Base-by-base conservation (phyloP, 53 echinoderm and acorn worm genomes). In the Actinopyga echinites region DNA sequence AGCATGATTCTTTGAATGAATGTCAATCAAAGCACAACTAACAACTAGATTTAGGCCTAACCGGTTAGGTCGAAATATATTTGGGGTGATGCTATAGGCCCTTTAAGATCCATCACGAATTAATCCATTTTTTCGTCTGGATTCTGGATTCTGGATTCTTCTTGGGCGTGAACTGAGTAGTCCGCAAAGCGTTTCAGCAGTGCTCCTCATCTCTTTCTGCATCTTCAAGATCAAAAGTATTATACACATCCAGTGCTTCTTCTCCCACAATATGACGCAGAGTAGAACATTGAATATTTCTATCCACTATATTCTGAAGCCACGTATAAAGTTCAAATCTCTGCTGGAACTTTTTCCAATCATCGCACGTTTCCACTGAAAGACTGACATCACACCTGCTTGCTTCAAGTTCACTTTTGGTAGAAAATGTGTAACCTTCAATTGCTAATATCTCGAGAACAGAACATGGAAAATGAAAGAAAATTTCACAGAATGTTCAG, bases 271-370 rank as follows among this genome's bases (percentile, higher is more conserved):
- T 17, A 26, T 59, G 59, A 17, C 8, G 59, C 26, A 59, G 15
- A 59, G 59, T 59, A 17, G 59, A 59, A 59, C 59, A 59, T 17
- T 59, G 11, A 12, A 59, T 59, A 9, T 59, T 59, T 26, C 22
- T n/a, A 7, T 59, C 19, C 59, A 23, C 15, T 59, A n/a, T 7
- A 17, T 17, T 17, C 22, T 23, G 59, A 59, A 6, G 6, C 59
- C 22, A n/a, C 59, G 15, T 59, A 59, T 17, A 59, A 59, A 59
- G 59, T 59, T 59, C 59, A 59, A 59, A 59, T 59, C 59, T 59
- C 59, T 59, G 59, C 59, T 59, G 59, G 8, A 59, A 59, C 59
- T 59, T 59, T 59, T 59, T 59, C 59, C 59, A 59, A 17, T 59
- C 15, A 59, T 59, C 59, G 15, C 12, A 59, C 4, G 37, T 37